These are phyloP conservation scores for Anabacerthia variegaticeps DNA, from an alignment of 2,797 vertebrate genomes.

Conservation along the genomic window DNA sequence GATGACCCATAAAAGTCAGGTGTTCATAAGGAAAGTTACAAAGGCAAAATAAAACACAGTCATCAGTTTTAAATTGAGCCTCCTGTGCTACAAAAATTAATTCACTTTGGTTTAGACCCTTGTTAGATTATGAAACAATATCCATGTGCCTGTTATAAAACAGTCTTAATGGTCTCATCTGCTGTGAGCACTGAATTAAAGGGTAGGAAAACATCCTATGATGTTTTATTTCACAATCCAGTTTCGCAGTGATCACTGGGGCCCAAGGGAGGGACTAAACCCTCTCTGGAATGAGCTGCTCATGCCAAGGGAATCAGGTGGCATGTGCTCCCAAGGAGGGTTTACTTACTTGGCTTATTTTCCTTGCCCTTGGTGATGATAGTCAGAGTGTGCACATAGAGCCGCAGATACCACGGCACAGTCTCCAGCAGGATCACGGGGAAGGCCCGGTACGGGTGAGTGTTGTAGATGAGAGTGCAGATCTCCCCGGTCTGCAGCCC, in stretches of 20 bases:
- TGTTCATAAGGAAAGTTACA: not conserved
- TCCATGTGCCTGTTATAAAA: not conserved
- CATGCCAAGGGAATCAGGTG: not conserved
- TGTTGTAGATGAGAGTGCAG: conserved; percentile 91
- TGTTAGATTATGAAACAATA: not conserved
- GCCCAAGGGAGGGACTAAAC: not conserved
- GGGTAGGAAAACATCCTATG: not conserved
- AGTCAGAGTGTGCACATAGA: conserved; percentile 93
- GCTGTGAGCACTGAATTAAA: not conserved
- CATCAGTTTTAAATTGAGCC: not conserved
- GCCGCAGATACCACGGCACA: conserved; percentile 95
- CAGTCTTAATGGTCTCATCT: not conserved
- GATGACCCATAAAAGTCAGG: not conserved
- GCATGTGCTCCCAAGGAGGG: accelerated
- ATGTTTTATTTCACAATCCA: not conserved
- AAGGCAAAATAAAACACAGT: not conserved
- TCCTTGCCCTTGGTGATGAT: conserved; percentile 92
- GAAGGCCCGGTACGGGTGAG: conserved; percentile 92
- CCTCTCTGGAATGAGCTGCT: not conserved
- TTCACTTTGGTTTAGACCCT: not conserved
- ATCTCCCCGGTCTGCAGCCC: conserved; percentile 94
- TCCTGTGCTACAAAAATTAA: not conserved
- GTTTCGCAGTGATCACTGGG: not conserved
- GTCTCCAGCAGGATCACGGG: conserved; percentile 91
- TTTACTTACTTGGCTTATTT: conserved; percentile 92